phyloP scores from a whole-genome alignment of 2,797 vertebrate genomes.

The Chiloscyllium punctatum region DNA sequence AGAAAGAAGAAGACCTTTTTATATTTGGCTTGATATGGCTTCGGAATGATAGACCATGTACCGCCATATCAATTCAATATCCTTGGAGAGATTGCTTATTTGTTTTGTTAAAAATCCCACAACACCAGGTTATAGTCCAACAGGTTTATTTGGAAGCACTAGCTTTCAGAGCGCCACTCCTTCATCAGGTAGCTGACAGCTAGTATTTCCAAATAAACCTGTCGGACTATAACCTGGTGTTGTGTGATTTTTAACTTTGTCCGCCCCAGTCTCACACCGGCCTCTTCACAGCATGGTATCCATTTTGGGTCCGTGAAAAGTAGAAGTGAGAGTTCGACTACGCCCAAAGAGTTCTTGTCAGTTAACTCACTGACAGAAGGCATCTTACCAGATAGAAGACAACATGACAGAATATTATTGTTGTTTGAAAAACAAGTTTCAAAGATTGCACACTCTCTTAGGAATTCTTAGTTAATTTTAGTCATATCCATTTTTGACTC shows the following conservation, averaged over 20 bases:
- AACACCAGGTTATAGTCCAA: too few species aligned
- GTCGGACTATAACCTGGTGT: too few species aligned
- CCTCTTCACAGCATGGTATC: too few species aligned
- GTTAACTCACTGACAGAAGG: background rate
- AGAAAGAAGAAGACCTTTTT: background rate
- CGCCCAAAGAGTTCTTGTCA: background rate
- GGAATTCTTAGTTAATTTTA: background rate
- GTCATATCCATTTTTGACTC: background rate
- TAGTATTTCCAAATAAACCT: too few species aligned
- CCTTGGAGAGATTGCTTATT: background rate
- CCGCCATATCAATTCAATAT: background rate
- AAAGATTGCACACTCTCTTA: background rate
- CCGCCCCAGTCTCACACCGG: too few species aligned
- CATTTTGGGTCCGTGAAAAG: background rate
- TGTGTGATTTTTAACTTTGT: too few species aligned
- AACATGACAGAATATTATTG: background rate
- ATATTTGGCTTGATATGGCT: background rate
- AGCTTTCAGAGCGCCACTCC: too few species aligned
- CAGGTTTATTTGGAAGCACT: too few species aligned
- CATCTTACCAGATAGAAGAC: background rate
- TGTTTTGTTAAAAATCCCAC: too few species aligned
- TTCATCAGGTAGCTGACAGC: too few species aligned
- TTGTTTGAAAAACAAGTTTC: background rate
- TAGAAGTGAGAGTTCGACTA: background rate
- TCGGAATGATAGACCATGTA: background rate